Conservation (phyloP, 2,113 vertebrate species). For the Oostethus manadensis region DNA sequence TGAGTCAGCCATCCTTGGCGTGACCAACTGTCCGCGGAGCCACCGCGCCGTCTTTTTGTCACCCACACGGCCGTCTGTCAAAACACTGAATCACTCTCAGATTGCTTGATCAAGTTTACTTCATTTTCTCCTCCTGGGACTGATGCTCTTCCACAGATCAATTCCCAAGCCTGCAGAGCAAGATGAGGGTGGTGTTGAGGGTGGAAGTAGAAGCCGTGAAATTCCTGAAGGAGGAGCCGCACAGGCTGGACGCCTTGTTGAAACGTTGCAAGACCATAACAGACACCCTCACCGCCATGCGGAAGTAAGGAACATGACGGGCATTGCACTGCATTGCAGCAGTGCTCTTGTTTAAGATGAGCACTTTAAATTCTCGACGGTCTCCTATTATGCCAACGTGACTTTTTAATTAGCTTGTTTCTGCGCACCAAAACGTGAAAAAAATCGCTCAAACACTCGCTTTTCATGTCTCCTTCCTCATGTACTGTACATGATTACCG, state of each 20-base stretch:
- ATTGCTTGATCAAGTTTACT: slow-evolving; percentile 9
- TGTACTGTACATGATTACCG: too few species aligned
- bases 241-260: slow-evolving; percentile 88
- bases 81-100: slow-evolving; percentile 32
- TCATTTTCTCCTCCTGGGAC: not conserved
- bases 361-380: slow-evolving; percentile 11
- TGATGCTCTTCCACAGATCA: slow-evolving; percentile 74
- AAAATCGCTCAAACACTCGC: too few species aligned
- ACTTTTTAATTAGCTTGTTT: not conserved
- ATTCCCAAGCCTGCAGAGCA: slow-evolving; percentile 95
- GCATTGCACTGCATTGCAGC: not conserved
- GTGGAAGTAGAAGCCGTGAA: slow-evolving; percentile 97
- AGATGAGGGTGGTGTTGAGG: slow-evolving; percentile 94
- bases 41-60: slow-evolving; percentile 39
- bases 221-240: slow-evolving; percentile 97
- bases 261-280: slow-evolving; percentile 93
- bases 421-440: too few species aligned
- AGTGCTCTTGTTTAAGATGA: slow-evolving; percentile 14
- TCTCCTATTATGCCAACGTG: not conserved
- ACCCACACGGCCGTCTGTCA: slow-evolving; percentile 32
- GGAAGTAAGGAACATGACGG: slow-evolving; percentile 60
- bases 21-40: slow-evolving; percentile 38
- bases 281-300: slow-evolving; percentile 73
- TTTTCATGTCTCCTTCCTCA: too few species aligned
- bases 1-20: slow-evolving; percentile 65